Percentiles rank a stretch among this genome's conserved stretches.
Evolutionary conservation across 2,888 invertebrate genomes (phyloP).

Genomic region (Helobdella robusta): DNA sequence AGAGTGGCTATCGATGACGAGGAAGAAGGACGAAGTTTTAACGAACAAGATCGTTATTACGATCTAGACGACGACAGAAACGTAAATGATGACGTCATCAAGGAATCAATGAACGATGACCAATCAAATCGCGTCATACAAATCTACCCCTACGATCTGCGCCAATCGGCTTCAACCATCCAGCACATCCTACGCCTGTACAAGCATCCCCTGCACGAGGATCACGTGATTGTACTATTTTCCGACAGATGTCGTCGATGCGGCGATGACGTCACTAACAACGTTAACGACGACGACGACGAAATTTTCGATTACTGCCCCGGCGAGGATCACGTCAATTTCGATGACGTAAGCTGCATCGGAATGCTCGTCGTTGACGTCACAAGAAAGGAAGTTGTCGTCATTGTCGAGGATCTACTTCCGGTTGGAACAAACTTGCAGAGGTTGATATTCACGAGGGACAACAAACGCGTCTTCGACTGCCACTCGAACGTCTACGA

Average conservation of each 20-base stretch:
- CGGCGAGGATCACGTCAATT: not conserved
- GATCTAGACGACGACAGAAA: conserved; percentile 35
- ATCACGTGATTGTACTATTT: conserved; percentile 41
- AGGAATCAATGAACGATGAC: not conserved
- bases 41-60: conserved; percentile 33
- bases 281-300: not conserved
- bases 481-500: conserved; percentile 19
- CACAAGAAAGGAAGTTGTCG: not conserved
- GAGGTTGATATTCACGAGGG: conserved; percentile 13
- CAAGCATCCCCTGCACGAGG: conserved; percentile 36
- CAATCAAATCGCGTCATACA: not conserved
- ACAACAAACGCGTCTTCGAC: conserved; percentile 4
- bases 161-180: conserved; percentile 38
- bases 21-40: no score
- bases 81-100: not conserved
- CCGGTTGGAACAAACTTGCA: conserved; percentile 11
- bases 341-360: not conserved
- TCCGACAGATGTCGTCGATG: conserved; percentile 32
- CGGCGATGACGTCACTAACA: not conserved
- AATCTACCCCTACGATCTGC: conserved; percentile 38
- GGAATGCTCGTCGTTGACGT: conserved; percentile 13
- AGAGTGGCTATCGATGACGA: conserved; percentile 35
- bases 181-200: conserved; percentile 40
- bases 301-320: not conserved
- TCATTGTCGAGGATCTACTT: conserved; percentile 12